phyloP scores from a whole-genome alignment of 1,140 invertebrate species.

The Sipha flava region DNA sequence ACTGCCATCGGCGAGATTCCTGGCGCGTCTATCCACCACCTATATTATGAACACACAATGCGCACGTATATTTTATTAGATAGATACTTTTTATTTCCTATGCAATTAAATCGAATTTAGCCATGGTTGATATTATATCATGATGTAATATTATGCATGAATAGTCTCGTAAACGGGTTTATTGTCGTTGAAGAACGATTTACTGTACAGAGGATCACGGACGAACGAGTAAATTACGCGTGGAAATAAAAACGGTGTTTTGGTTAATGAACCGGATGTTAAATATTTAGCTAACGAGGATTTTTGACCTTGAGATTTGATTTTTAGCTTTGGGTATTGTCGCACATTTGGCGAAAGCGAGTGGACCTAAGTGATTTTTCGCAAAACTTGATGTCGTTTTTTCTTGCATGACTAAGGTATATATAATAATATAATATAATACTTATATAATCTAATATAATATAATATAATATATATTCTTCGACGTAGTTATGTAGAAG shows the following conservation, averaged over 20 bases:
- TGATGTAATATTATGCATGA: too few species aligned
- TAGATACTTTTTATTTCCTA: background rate
- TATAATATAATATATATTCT: too few species aligned
- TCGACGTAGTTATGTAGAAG: too few species aligned
- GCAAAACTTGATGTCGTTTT: background rate
- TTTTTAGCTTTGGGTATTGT: background rate
- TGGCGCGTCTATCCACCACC: constrained; percentile 49
- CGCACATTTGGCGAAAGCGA: background rate
- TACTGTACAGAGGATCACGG: background rate
- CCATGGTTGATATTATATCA: too few species aligned
- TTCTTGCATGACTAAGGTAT: too few species aligned
- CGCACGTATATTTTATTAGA: background rate
- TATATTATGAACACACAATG: constrained; percentile 37
- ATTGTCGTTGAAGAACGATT: background rate
- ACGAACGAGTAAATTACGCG: background rate
- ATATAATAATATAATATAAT: too few species aligned
- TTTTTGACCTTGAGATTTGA: background rate
- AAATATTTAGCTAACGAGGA: constrained; percentile 11
- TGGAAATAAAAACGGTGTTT: background rate
- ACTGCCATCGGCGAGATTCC: constrained; percentile 44
- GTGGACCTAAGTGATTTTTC: background rate
- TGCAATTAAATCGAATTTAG: background rate
- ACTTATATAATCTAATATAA: too few species aligned
- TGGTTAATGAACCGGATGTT: background rate
- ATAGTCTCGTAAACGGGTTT: too few species aligned